These are phyloP conservation scores for Agrochola circellaris DNA, from an alignment of 2,888 invertebrate genomes.

Conservation along the genomic window DNA sequence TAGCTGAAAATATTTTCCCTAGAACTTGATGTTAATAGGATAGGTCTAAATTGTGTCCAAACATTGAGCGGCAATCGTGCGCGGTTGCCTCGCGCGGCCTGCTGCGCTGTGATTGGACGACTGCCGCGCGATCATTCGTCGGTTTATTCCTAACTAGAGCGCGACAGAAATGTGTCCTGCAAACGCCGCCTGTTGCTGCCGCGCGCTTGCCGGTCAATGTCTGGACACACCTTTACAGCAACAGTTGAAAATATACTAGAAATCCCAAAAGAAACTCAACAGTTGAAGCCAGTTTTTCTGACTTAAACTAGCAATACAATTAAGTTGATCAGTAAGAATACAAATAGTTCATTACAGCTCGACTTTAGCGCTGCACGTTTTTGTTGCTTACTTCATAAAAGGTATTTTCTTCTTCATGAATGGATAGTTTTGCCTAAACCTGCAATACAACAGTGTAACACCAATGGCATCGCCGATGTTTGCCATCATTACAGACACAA, in stretches of 20 bases:
- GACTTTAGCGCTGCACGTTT: not conserved
- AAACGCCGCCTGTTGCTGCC: not conserved
- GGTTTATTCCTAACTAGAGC: no score
- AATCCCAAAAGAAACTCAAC: not conserved
- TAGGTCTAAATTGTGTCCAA: no score
- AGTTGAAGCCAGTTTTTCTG: not conserved
- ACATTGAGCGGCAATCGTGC: no score
- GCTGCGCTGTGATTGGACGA: no score
- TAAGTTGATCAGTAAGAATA: not conserved
- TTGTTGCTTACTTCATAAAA: not conserved
- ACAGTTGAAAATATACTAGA: not conserved
- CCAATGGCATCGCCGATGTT: not conserved
- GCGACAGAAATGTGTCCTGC: no score
- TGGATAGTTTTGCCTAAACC: no score
- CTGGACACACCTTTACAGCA: no score
- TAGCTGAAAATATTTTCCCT: no score
- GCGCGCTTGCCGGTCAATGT: no score
- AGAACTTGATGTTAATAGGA: not conserved
- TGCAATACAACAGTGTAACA: not conserved
- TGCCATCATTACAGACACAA: not conserved
- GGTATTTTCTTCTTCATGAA: no score
- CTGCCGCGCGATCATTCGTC: no score
- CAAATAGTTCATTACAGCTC: not conserved
- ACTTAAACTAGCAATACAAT: not conserved
- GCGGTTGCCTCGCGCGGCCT: no score